A percentile compares a stretch with the other conserved stretches of the same genome.
Evolutionary conservation across 2,113 vertebrate species (phyloP).

Genomic region (Scophthalmus maximus): DNA sequence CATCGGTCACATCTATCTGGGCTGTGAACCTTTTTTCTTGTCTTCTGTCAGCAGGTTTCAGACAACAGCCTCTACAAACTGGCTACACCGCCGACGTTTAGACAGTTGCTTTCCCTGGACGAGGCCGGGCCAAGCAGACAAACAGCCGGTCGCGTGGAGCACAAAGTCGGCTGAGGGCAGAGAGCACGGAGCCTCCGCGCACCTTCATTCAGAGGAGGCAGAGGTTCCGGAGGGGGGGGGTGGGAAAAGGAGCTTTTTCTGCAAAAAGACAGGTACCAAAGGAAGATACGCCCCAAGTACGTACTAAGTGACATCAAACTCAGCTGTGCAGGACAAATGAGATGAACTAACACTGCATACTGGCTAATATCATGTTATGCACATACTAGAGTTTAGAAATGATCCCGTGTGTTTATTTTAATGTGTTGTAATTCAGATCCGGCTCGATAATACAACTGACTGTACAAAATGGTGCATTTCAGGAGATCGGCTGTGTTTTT

Average conservation of each 20-base stretch:
- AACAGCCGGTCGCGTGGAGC: conserved; percentile 64
- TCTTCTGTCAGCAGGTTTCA: conserved; percentile 40
- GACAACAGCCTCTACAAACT: conserved; percentile 45
- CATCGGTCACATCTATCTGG: no score
- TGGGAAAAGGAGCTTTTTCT: no score
- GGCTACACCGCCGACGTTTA: conserved; percentile 61
- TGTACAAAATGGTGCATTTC: no score
- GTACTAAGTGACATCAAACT: no score
- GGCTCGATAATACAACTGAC: no score
- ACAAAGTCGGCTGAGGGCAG: conserved; percentile 44
- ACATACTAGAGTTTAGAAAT: not conserved
- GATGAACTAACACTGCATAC: no score
- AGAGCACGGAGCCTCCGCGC: conserved; percentile 20
- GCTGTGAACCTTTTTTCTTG: not conserved
- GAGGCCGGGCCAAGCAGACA: conserved; percentile 41
- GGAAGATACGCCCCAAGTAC: not conserved
- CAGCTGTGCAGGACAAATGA: no score
- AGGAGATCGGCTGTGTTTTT: no score
- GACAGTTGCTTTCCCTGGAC: conserved; percentile 76
- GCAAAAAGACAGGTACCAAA: conserved; percentile 1
- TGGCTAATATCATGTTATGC: not conserved
- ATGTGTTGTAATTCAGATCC: no score
- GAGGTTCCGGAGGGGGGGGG: not conserved
- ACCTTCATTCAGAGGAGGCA: conserved; percentile 22
- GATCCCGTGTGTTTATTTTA: no score